Evolutionary conservation across 2,888 invertebrate genomes (phyloP).

Genomic region (Platycnemis pennipes): DNA sequence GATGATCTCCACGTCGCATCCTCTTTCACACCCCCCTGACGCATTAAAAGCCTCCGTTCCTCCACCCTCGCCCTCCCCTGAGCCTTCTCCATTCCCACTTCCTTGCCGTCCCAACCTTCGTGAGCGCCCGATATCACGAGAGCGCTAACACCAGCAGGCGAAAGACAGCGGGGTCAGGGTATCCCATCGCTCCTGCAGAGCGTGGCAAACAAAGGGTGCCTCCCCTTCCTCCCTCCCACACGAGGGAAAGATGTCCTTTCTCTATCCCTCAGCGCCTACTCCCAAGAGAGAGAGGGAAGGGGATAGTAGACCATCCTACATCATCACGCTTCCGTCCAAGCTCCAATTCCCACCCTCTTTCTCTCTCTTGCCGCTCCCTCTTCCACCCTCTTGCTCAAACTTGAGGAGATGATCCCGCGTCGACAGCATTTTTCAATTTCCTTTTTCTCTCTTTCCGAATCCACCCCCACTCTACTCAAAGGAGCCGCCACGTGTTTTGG

Average conservation of each 20-base stretch:
- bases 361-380: not conserved
- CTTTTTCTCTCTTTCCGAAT: not conserved
- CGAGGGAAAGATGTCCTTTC: not conserved
- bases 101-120: not conserved
- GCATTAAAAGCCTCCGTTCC: not conserved
- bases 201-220: constrained; percentile 8
- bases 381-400: not conserved
- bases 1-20: constrained; percentile 1
- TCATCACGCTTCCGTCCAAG: not conserved
- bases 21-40: not conserved
- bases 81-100: not conserved
- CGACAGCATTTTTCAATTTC: constrained; percentile 1
- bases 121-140: not conserved
- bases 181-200: not conserved
- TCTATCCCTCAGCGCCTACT: not conserved
- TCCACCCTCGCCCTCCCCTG: not conserved
- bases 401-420: not conserved
- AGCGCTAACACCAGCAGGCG: not conserved
- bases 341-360: not conserved
- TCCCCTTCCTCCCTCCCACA: not conserved
- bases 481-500: too few species aligned
- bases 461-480: too few species aligned
- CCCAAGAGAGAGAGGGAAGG: not conserved
- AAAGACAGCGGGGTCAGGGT: not conserved
- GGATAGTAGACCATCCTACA: not conserved